A percentile compares a stretch with the other conserved stretches of the same genome.
Evolutionary conservation across 2,888 invertebrate species (phyloP).

Genomic region (Neoascia interrupta): DNA sequence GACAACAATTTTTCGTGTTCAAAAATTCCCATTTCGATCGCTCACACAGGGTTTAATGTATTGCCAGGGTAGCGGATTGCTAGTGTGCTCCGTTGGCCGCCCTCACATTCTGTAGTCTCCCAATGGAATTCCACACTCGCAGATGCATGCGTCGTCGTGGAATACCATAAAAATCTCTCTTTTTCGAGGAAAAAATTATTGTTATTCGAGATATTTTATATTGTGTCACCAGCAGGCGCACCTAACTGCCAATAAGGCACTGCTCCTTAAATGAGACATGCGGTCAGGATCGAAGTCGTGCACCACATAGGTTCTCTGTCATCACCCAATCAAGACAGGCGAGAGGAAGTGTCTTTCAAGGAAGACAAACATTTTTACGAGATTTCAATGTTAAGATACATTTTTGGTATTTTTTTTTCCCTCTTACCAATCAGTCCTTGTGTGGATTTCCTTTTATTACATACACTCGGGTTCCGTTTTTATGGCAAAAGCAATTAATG

Average conservation of each 20-base stretch:
- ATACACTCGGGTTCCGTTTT: constrained; percentile 17
- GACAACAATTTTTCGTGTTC: constrained; percentile 41
- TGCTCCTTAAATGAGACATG: constrained; percentile 57
- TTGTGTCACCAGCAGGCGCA: constrained; percentile 44
- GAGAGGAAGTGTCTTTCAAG: constrained; percentile 31
- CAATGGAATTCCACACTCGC: constrained; percentile 25
- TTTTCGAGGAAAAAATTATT: constrained; percentile 25
- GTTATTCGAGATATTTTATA: constrained; percentile 40
- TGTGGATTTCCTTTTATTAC: constrained; percentile 10
- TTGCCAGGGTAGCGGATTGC: too few relatives aligned
- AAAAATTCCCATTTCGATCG: constrained; percentile 39
- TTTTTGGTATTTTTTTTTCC: constrained; percentile 1
- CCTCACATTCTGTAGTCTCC: constrained; percentile 19
- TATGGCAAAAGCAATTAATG: constrained; percentile 64
- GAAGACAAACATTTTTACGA: constrained; percentile 44
- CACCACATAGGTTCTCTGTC: constrained; percentile 23
- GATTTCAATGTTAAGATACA: constrained; percentile 31
- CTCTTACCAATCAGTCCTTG: background rate
- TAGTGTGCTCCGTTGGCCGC: background rate
- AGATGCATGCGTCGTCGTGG: constrained; percentile 15
- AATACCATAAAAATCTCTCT: constrained; percentile 23
- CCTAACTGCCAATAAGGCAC: constrained; percentile 37
- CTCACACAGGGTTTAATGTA: constrained; percentile 16
- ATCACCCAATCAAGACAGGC: constrained; percentile 34
- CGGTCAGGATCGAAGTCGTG: background rate